A percentile compares a stretch with the other conserved stretches of the same genome.
These are phyloP conservation scores for Noctua comes DNA, from an alignment of 2,888 invertebrate genomes.

Conservation along the genomic window DNA sequence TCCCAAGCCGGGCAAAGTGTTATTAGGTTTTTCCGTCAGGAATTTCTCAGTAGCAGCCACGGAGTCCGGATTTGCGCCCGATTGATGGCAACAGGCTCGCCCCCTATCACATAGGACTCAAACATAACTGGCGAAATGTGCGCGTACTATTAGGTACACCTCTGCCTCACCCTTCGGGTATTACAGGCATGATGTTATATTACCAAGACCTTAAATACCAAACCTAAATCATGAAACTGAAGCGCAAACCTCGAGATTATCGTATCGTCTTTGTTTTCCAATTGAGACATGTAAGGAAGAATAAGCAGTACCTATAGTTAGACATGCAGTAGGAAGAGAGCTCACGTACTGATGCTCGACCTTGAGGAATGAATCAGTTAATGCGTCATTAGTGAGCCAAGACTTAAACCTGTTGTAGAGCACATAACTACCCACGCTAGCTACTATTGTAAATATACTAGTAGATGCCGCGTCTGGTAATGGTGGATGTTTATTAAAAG, in stretches of 20 bases:
- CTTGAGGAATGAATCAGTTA: conserved; percentile 57
- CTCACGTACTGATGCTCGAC: conserved; percentile 24
- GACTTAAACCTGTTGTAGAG: conserved; percentile 34
- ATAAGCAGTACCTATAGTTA: background rate
- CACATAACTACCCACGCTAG: conserved; percentile 39
- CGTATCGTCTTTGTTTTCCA: background rate
- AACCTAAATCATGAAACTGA: background rate
- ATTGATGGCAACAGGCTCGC: too few relatives aligned
- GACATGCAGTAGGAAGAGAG: conserved; percentile 23
- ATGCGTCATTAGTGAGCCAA: conserved; percentile 44
- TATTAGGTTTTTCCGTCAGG: too few relatives aligned
- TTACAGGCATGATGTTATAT: too few relatives aligned
- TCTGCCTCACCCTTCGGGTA: too few relatives aligned
- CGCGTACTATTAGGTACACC: too few relatives aligned
- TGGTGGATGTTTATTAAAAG: conserved; percentile 39
- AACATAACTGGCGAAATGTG: too few relatives aligned
- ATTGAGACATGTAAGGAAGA: background rate
- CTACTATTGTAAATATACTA: conserved; percentile 40
- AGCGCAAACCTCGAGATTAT: background rate
- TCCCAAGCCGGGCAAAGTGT: too few relatives aligned
- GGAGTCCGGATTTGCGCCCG: too few relatives aligned
- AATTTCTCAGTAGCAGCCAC: too few relatives aligned
- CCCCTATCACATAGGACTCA: too few relatives aligned
- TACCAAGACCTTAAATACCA: too few relatives aligned
- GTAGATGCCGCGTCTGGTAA: conserved; percentile 30